Base-by-base conservation (phyloP, 35 echinoderm and acorn worm genomes). In the Amphiura filiformis region DNA sequence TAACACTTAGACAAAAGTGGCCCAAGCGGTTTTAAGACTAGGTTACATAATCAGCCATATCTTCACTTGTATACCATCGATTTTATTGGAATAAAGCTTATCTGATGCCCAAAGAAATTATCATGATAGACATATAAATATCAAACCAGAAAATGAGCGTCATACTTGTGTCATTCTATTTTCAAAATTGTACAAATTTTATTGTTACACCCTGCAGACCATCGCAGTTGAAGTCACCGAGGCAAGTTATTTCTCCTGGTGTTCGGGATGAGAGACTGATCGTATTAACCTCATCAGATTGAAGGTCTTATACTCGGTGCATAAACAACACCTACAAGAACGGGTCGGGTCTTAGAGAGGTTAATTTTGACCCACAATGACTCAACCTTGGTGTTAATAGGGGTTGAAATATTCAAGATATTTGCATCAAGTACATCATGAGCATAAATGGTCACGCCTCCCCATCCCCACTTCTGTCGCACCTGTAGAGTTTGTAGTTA, bases 221-320 rank as follows among this genome's bases (percentile, higher is more conserved):
- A 32, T 82, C 39, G 31, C 80, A 82, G 30, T 82, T 82, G 36
- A 82, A 82, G 28, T 82, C 80, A 23, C 80, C 80, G 44, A 82
- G 30, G 28, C 80, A 82, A 13, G 44, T 33, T 12, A 82, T 44
- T 47, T 82, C 80, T 12, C 36, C 80, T 4, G 34, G 80, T 4
- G 80, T 82, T 39, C 80, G n/a, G 13, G 37, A 30, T 40, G 80
- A 35, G 0, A 32, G 0, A 82, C 80, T 47, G 13, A 22, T 0
- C n/a, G 1, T 37, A 11, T 26, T 82, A 31, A 82, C 32, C 17
- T n/a, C 39, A 44, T 44, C 20, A 40, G 2, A 23, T 44, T 44
- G 37, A 40, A 82, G 39, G 13, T 82, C 11, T 42, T 82, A 49
- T 33, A 26, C 0, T 39, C 20, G 80, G 80, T n/a, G 13, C 1